Evolutionary conservation across 1,140 invertebrate species (phyloP), one percentile per base, ranked within the genome.

Genomic region (Bombus waltoni): DNA sequence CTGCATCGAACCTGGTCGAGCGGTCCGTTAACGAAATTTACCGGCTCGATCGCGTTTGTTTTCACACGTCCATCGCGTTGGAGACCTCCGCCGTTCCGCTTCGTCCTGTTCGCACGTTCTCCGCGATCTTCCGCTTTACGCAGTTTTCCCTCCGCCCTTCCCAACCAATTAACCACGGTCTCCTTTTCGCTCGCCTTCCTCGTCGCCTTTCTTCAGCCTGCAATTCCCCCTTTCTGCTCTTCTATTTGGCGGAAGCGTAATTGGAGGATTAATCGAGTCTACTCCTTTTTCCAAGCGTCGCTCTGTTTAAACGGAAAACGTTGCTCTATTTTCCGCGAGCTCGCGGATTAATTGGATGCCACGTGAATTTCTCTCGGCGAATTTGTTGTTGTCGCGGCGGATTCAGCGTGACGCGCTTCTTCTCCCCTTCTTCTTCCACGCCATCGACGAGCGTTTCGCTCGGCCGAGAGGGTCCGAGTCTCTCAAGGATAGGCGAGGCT

Each of bases 241-340:
- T 83, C 78, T 83, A 83, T 83, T 78, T 71, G 32, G 47, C 35
- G 47, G 53, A 68, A 62, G 62, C 47, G 68, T 59, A 84, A 84
- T 84, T 71, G 71, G 79, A 53, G 38, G 38, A 79, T 84, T 79
- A 84, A 84, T 83, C 35, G 73, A 76, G 62, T 81, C 47, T 59
- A 35, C 57, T n/a, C 8, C 59, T 25, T 78, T 78, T 78, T 44
- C n/a, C 76, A 10, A 11, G 5, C 38, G 59, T 32, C 8, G 2
- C 47, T 22, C 47, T 1, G 18, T 53, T 15, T 18, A 2, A 53
- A 22, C 18, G 25, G 53, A n/a, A 25, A 25, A 15, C 22, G 28
- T 42, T 35, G 53, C 53, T 62, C 47, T 35, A 32, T 81, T 81
- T 81, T 25, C 13, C 35, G n/a, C 4, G 0, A 1, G 11, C 18